Evolutionary conservation across 2,797 vertebrate species (phyloP), one percentile per base, ranked within the genome.

Genomic region (Spizella passerina): DNA sequence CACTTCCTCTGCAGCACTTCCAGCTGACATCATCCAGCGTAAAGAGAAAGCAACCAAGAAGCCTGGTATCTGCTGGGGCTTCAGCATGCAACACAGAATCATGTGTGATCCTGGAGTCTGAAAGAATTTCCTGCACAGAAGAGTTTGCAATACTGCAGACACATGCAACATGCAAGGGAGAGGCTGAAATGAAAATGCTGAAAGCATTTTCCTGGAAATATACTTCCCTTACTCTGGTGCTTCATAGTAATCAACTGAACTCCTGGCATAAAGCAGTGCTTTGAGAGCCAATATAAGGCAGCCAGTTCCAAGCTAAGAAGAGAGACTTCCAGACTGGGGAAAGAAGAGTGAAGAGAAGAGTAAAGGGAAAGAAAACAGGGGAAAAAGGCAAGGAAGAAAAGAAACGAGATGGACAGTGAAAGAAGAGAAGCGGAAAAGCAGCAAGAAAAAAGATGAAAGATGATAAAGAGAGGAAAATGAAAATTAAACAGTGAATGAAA

Each of bases 381-480:
- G 14, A 9, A 20, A 12, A 72, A 38, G 21, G 29, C 16, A 80
- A 21, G 18, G 10, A 27, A 81, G 30, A 44, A 41, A 47, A 20
- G 11, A 41, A 19, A 44, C 0, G 0, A 55, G 7, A 14, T 57
- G 19, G 8, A 34, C 0, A 0, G 9, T 12, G 6, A 34, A 30
- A 50, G 9, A 50, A 46, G 26, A 34, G 18, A 64, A 3, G 14
- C n/a, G 3, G 30, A 52, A 43, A 44, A 34, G 7, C 13, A 23
- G 15, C 8, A n/a, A 41, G 13, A 43, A 30, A 41, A 60, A 7
- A 34, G 15, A 46, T 21, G 13, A 50, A 6, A 39, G 13, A 46
- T 24, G 15, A 46, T 17, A 3, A 52, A 55, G 56, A 43, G 6
- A 4, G 5, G 7, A 61, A 34, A 34, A 52, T 26, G 7, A 23